Evolutionary conservation across 2,113 vertebrate genomes (phyloP).

Genomic region (Lycaon pictus): DNA sequence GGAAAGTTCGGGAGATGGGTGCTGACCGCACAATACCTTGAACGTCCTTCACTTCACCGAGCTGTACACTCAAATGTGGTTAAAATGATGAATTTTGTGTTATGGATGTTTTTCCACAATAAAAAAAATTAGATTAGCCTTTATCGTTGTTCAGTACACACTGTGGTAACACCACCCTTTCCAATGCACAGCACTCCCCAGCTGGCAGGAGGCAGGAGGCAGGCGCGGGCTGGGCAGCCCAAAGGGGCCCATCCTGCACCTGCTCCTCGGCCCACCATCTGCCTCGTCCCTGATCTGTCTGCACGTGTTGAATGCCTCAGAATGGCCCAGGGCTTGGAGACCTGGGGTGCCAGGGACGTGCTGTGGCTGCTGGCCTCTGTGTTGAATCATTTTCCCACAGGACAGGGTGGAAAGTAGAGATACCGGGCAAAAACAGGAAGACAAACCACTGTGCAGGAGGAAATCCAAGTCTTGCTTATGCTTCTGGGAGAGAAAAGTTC

Average conservation of each 20-base stretch:
- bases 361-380: constrained; percentile 19
- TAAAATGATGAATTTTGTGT: background rate
- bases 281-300: background rate
- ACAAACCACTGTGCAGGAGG: constrained; percentile 76
- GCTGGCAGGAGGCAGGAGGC: too few species aligned
- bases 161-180: background rate
- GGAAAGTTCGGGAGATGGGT: background rate
- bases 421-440: constrained; percentile 84
- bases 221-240: background rate
- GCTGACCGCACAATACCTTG: background rate
- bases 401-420: constrained; percentile 76
- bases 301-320: accelerated
- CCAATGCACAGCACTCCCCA: background rate
- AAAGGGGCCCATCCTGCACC: too few species aligned
- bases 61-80: background rate
- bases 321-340: accelerated
- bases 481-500: constrained; percentile 81
- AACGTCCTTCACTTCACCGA: background rate
- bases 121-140: background rate
- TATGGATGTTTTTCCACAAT: background rate
- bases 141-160: too few species aligned
- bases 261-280: accelerated
- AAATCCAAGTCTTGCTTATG: constrained; percentile 83
- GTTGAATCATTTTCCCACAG: constrained; percentile 72
- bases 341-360: background rate